Evolutionary conservation across 1,140 invertebrate genomes (phyloP).

Genomic region (Achroia grisella): DNA sequence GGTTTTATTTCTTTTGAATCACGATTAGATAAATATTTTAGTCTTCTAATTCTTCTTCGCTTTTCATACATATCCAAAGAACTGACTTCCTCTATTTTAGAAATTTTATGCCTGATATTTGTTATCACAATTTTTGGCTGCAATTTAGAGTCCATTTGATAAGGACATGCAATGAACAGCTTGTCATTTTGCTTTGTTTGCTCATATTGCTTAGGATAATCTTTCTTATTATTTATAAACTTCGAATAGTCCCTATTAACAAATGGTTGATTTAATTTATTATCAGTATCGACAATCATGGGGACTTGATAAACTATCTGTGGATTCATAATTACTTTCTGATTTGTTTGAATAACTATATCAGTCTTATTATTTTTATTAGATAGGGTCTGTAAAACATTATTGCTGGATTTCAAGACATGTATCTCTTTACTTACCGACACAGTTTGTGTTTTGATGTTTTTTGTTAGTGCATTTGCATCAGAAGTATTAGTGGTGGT

Average conservation of each 20-base stretch:
- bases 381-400: conserved; percentile 38
- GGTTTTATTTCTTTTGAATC: conserved; percentile 39
- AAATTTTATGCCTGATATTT: conserved; percentile 40
- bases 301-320: conserved; percentile 65
- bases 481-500: conserved; percentile 9
- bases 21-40: conserved; percentile 47
- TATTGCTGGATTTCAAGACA: conserved; percentile 42
- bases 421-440: conserved; percentile 38
- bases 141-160: conserved; percentile 52
- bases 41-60: conserved; percentile 37
- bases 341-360: conserved; percentile 39
- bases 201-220: conserved; percentile 29
- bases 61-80: conserved; percentile 63
- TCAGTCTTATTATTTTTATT: conserved; percentile 48
- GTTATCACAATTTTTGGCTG: conserved; percentile 56
- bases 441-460: conserved; percentile 16
- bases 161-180: conserved; percentile 45
- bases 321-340: conserved; percentile 52
- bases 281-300: conserved; percentile 49
- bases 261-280: conserved; percentile 32
- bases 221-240: conserved; percentile 29
- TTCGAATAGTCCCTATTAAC: conserved; percentile 34
- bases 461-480: conserved; percentile 7
- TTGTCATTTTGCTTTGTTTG: conserved; percentile 44
- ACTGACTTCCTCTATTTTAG: conserved; percentile 51